Conservation (phyloP, 2,797 vertebrate species). For the Xyrichtys novacula region DNA sequence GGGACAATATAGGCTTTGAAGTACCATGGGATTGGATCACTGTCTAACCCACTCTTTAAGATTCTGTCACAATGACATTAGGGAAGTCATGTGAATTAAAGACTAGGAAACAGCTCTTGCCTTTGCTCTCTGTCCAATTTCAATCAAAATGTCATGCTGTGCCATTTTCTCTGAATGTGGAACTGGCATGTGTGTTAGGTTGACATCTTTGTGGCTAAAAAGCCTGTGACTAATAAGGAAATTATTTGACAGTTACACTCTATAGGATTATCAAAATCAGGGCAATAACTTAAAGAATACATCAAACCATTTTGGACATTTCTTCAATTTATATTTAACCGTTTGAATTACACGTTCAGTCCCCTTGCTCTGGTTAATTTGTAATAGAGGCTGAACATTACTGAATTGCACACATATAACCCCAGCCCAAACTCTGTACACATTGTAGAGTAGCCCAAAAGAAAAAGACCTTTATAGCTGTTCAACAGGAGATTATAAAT, state of each 20-base stretch:
- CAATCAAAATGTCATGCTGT: slow-evolving; percentile 81
- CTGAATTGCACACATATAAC: not conserved
- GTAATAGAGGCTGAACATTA: not conserved
- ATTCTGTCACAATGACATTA: slow-evolving; percentile 85
- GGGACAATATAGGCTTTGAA: slow-evolving; percentile 87
- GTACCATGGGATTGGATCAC: slow-evolving; percentile 88
- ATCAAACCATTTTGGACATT: slow-evolving; percentile 20
- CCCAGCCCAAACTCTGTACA: not conserved
- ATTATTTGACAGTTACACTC: slow-evolving; percentile 72
- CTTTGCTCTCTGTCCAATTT: slow-evolving; percentile 82
- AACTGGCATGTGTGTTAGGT: slow-evolving; percentile 72
- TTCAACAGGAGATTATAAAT: not conserved
- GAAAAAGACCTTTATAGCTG: not conserved
- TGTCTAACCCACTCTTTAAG: slow-evolving; percentile 84
- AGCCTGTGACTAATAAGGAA: slow-evolving; percentile 74
- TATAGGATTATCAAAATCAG: slow-evolving; percentile 57
- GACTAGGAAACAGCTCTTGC: slow-evolving; percentile 76
- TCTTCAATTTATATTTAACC: slow-evolving; percentile 24
- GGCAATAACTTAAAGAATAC: slow-evolving; percentile 39
- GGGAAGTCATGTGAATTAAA: slow-evolving; percentile 83
- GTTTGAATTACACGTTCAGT: not conserved
- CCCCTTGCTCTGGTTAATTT: not conserved
- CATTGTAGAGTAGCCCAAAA: not conserved
- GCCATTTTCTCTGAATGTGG: slow-evolving; percentile 75
- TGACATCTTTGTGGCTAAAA: slow-evolving; percentile 75